phyloP scores from a whole-genome alignment of 2,113 vertebrate genomes.

The Sitta europaea region DNA sequence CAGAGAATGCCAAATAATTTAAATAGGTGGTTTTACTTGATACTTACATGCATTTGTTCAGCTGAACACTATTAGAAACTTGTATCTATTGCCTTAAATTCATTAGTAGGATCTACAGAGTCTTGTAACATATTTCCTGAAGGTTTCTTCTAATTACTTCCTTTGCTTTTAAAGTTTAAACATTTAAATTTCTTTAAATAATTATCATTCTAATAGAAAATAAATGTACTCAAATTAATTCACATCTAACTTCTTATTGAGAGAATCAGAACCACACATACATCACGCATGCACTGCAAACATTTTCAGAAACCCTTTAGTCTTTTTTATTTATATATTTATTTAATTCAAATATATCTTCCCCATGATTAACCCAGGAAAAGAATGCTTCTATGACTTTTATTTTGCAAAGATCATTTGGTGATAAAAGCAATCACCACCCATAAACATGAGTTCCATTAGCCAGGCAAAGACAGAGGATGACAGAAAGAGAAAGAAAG shows the following conservation, averaged over 20 bases:
- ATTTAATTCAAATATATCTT: not conserved
- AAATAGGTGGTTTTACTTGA: not conserved
- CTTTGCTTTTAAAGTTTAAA: not conserved
- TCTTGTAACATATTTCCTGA: not conserved
- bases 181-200: not conserved
- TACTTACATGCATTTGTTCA: not conserved
- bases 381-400: not conserved
- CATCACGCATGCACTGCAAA: not conserved
- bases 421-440: not conserved
- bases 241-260: not conserved
- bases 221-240: not conserved
- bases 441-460: not conserved
- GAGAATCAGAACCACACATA: not conserved
- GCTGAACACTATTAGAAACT: not conserved
- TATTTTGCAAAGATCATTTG: not conserved
- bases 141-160: not conserved
- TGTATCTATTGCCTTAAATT: not conserved
- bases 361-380: not conserved
- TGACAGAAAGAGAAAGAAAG: fast-evolving
- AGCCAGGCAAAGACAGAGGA: not conserved
- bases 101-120: not conserved
- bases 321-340: not conserved
- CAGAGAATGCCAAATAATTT: not conserved
- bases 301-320: not conserved
- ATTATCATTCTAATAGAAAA: not conserved